Base-by-base conservation (phyloP, 2,888 invertebrate species). In the Acronicta leporina region DNA sequence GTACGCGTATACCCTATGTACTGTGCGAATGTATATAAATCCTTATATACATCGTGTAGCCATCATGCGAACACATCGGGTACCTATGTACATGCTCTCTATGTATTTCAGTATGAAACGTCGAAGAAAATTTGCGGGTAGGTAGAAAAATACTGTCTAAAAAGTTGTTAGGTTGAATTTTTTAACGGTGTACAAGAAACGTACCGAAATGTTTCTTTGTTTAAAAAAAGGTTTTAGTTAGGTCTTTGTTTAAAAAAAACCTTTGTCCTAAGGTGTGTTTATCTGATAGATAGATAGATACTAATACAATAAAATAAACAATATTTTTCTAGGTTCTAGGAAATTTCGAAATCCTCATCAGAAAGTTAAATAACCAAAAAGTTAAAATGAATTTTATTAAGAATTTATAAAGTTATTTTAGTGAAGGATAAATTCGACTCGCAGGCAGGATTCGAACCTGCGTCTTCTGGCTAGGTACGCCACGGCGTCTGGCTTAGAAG, bases 1-100 rank as follows among this genome's bases (percentile, higher is more conserved):
- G 83, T 84, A 85, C 87, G 86, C 89, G 86, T 85, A 82, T 79
- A 81, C 82, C 84, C 78, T 73, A 82, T 81, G 77, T 80, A 81
- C 73, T 54, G 54, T 59, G 56, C 50, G 64, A 69, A 71, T 73
- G 68, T 69, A 68, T 68, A 69, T 75, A 79, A 73, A 65, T 72
- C 66, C 73, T 74, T 77, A 74, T 79, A 54, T 75, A 75, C 74
- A 46, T 16, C 47, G 50, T 55, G 62, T 74, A 66, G 63, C 68
- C 57, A 68, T 64, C 62, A 53, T 65, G 73, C 51, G 41, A 55
- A 58, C 55, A 53, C 46, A 33, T 30, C 38, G 38, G n/a, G 38
- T n/a, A 7, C 46, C 46, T 70, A 75, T 70, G 56, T 75, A 67
- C 47, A n/a, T 33, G 56, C 20, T 20, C 20, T 56, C 43, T 75